Percentiles rank a stretch among this genome's conserved stretches.
Conservation (phyloP, 2,888 invertebrate genomes). For the Cosmia pyralina region DNA sequence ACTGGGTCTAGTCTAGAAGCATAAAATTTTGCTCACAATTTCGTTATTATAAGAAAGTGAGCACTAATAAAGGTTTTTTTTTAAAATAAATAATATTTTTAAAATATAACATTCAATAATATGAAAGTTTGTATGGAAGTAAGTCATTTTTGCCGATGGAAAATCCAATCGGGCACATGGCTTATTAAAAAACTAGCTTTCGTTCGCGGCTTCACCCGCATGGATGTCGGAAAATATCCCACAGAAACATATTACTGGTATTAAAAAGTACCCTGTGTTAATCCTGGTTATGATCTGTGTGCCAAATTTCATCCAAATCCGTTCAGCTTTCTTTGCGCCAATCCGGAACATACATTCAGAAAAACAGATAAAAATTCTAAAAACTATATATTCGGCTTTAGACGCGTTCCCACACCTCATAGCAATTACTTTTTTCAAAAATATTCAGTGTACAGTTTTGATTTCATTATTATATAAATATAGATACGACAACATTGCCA, state of each 20-base stretch:
- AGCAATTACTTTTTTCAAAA: background rate
- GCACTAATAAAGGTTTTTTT: background rate
- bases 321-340: background rate
- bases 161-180: background rate
- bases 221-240: background rate
- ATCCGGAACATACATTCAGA: background rate
- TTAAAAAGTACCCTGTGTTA: background rate
- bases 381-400: background rate
- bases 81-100: background rate
- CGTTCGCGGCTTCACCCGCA: background rate
- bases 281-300: background rate
- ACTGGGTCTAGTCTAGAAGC: background rate
- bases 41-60: background rate
- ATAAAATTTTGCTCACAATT: background rate
- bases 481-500: background rate
- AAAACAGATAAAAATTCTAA: background rate
- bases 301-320: background rate
- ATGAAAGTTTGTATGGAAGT: background rate
- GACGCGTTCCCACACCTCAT: background rate
- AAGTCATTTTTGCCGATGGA: background rate
- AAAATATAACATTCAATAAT: background rate
- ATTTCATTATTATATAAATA: background rate
- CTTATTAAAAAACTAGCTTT: background rate
- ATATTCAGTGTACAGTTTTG: background rate
- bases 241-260: background rate